Base-by-base conservation (phyloP, 2,888 invertebrate species). In the Ectemnius lituratus region DNA sequence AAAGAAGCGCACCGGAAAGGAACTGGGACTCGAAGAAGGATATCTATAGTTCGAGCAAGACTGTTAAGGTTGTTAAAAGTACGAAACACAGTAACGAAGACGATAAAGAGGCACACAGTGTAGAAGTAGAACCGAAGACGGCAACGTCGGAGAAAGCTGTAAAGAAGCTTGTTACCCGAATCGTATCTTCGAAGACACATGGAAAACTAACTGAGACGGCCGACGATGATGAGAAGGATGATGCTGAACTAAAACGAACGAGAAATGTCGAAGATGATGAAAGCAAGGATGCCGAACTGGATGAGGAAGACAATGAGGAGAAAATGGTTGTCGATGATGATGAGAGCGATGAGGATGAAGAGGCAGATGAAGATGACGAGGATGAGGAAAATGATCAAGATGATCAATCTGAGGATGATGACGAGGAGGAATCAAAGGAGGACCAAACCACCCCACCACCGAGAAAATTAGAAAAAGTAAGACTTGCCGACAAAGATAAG, bases 381-480 rank as follows among this genome's bases (percentile, higher is more conserved):
- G 67, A 65, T 0, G 73, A 75, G 0, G 68, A 72, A 20, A 14
- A 70, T 37, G 45, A 75, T 18, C 68, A 80, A 6, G 67, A 71
- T n/a, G 72, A 80, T 1, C 68, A 78, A n/a, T 72, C 76, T 18
- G 67, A 81, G 0, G 76, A 71, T 23, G 63, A 71, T 16, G 67
- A 75, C 28, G 65, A 73, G 28, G 74, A 71, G 8, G 79, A 85
- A 45, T 70, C 67, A 27, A 23, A 23, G 23, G 23, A 23, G 23
- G 23, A 23, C 23, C 37, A 37, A 37, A 37, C 37, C 5, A 82
- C 84, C 61, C 66, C 76, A 4, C 66, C 80, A 3, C 67, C 78
- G 2, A 76, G 79, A 61, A 88, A 87, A 69, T 73, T 88, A 6
- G 87, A 89, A 67, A 89, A 88, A 73, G 87, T 89, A 1, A 84